Conservation (phyloP, 2,888 invertebrate genomes). For the Apamea epomidion region DNA sequence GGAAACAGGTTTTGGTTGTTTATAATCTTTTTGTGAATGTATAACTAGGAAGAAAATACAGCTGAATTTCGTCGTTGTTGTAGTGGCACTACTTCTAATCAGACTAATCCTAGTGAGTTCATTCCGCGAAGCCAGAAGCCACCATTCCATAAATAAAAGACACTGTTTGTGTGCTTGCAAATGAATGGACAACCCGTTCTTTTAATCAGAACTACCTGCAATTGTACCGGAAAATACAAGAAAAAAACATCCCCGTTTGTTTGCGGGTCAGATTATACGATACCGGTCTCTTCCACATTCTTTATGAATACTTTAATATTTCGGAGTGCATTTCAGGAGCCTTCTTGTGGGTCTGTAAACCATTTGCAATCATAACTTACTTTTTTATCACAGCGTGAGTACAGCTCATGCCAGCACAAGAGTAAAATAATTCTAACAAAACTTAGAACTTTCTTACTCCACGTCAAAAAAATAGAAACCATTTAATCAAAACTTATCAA, state of each 20-base stretch:
- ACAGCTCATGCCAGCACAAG: not conserved
- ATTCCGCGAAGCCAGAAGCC: slow-evolving; percentile 1
- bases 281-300: not conserved
- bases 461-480: slow-evolving; percentile 27
- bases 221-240: slow-evolving; percentile 31
- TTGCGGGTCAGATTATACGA: slow-evolving; percentile 24
- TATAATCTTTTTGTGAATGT: too few relatives aligned
- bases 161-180: slow-evolving; percentile 35
- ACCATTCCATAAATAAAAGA: slow-evolving; percentile 31
- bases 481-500: slow-evolving; percentile 54
- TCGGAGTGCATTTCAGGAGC: slow-evolving; percentile 12
- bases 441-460: not conserved
- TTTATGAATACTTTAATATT: slow-evolving; percentile 30
- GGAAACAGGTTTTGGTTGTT: not conserved
- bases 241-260: slow-evolving; percentile 28
- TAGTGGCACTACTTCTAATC: slow-evolving; percentile 10
- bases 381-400: not conserved
- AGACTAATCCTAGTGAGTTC: slow-evolving; percentile 6
- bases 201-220: slow-evolving; percentile 51
- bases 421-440: not conserved
- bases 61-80: not conserved
- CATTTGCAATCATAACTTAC: not conserved
- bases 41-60: not conserved
- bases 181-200: slow-evolving; percentile 45
- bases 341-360: not conserved